Evolutionary conservation across 92 coral and sea anemone species (phyloP), one percentile per base, ranked within the genome.

Genomic region (Porites lobata): DNA sequence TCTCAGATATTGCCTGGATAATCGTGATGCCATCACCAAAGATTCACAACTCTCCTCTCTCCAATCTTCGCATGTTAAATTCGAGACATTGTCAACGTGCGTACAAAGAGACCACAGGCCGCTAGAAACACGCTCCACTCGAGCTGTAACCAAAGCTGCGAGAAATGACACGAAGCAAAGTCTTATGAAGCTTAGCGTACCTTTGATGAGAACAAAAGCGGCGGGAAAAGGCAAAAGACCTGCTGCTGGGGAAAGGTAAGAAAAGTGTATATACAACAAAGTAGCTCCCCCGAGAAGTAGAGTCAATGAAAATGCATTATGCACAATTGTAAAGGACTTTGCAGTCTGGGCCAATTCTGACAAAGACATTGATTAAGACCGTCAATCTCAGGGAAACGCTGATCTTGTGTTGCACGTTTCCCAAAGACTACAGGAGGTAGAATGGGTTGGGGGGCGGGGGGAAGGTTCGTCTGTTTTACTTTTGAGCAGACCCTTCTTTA

Each of bases 41-140:
- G 95, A 95, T 50, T 75, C 86, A 8, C 79, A 75, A 52, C 77
- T 92, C 10, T 75, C 97, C 8, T 61, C 57, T 67, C 86, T 90
- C 20, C 97, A 94, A 43, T 88, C 92, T 68, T 86, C 92, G 19
- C 79, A 87, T 71, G 83, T 96, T 18, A 87, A 69, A 58, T 87
- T 88, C 32, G 99, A 97, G 84, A 97, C 99, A 0, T 85, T 97
- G 69, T 97, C 99, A 54, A 81, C 93, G 1, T 90, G 92, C 24
- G 90, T 86, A 50, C 83, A 61, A 84, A 93, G 63, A 69, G 86
- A 79, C 65, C 82, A 77, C 80, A 88, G 79, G 89, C 80, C 65
- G 76, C 20, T 58, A 89, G 87, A 62, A 67, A 74, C 22, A 17
- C 87, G 67, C 5, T 1, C 67, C 11, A 61, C 63, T 0, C 85